Evolutionary conservation across 2,888 invertebrate genomes (phyloP), one percentile per base, ranked within the genome.

Genomic region (Phaedon cochleariae): DNA sequence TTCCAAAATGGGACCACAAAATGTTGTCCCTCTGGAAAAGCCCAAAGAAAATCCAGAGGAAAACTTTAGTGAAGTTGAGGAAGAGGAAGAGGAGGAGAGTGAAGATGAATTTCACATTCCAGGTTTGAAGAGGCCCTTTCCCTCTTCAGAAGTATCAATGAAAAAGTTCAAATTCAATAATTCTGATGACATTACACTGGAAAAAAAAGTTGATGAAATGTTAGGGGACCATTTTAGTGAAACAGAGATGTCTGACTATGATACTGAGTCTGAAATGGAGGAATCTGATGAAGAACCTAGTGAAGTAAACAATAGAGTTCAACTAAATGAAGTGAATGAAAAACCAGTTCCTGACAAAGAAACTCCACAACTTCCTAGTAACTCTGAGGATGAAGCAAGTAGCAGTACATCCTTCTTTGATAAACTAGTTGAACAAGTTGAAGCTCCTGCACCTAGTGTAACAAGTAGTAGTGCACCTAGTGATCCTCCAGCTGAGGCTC

Each of bases 281-380:
- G 83, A 83, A 67, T 85, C 85, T 20, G 85, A 85, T 34, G 81
- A 81, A 20, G 86, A 86, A 70, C 71, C 81, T 22, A 79, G 81
- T 34, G 83, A 83, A 37, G 60, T 73, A 4, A 66, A 65, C 26
- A 52, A 65, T 63, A 64, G 61, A 62, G 65, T 76, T 41, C n/a
- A 41, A 15, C 1, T 12, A 15, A 41, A 41, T 41, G 41, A 41
- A 58, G 55, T 60, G 37, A 67, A 57, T 26, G 45, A 54, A 17
- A 66, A 66, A 49, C 53, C 80, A 79, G 20, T 52, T 20, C 64
- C 55, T 46, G 59, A 64, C 22, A 70, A 65, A 62, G 59, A 65
- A 7, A 48, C 34, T 53, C 49, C 62, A 12, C 62, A 65, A 29
- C 29, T 45, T 15, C 57, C 54, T 10, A 66, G 55, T 51, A 59